Percentiles rank a stretch among this genome's conserved stretches.
phyloP scores from a whole-genome alignment of 2,888 invertebrate genomes.

The Clunio marinus region DNA sequence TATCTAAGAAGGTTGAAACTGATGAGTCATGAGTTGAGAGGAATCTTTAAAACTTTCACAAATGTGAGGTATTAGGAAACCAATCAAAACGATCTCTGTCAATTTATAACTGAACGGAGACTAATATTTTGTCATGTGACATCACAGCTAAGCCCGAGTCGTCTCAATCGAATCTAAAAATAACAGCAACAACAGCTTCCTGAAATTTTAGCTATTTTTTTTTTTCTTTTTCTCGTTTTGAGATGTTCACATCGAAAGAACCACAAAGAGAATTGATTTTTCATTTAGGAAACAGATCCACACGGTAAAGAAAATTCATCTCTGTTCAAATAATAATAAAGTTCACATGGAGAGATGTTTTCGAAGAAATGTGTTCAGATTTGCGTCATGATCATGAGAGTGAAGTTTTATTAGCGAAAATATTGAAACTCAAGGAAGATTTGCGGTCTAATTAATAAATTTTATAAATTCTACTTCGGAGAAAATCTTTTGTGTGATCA shows the following conservation, averaged over 20 bases:
- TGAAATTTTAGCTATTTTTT: conserved; percentile 29
- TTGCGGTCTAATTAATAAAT: conserved; percentile 3
- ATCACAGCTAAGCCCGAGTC: not conserved
- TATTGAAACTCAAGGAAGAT: not conserved
- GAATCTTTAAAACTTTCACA: too few relatives aligned
- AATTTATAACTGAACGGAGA: not conserved
- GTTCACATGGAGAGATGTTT: not conserved
- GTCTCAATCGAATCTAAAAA: conserved; percentile 7
- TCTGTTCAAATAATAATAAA: too few relatives aligned
- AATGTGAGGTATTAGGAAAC: not conserved
- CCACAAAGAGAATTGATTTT: conserved; percentile 4
- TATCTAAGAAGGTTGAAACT: too few relatives aligned
- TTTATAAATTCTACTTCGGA: too few relatives aligned
- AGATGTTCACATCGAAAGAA: not conserved
- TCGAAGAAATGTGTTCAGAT: not conserved
- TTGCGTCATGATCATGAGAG: conserved; percentile 6
- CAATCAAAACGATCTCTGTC: not conserved
- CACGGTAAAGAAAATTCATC: not conserved
- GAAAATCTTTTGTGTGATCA: too few relatives aligned
- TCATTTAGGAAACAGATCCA: conserved; percentile 15
- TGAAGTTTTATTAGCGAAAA: not conserved
- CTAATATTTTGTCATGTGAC: not conserved
- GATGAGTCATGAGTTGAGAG: too few relatives aligned
- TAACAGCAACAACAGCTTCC: conserved; percentile 35
- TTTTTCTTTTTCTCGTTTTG: conserved; percentile 3